Evolutionary conservation across 2,797 vertebrate genomes (phyloP).

Genomic region (Onychomys leucogaster): DNA sequence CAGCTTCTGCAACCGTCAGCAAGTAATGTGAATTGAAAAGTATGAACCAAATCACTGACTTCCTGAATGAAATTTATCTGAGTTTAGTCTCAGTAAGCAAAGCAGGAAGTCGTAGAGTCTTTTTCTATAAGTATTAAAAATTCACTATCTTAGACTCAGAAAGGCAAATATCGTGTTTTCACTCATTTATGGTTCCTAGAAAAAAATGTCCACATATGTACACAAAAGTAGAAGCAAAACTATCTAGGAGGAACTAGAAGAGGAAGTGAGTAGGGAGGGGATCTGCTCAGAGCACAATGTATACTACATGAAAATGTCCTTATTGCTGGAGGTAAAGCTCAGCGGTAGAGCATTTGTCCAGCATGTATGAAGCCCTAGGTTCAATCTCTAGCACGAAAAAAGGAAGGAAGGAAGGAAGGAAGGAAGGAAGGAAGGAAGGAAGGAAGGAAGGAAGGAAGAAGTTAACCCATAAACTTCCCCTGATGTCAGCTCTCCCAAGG

Average conservation of each 20-base stretch:
- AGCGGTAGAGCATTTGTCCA: not conserved
- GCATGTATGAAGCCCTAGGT: not conserved
- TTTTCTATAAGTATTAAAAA: constrained; percentile 20
- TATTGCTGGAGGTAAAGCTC: not conserved
- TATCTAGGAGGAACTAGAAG: not conserved
- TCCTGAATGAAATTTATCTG: constrained; percentile 53
- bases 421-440: fast-evolving
- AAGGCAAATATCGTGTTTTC: not conserved
- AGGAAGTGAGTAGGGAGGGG: not conserved
- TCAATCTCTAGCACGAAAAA: not conserved
- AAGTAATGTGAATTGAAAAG: constrained; percentile 47
- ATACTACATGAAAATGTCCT: not conserved
- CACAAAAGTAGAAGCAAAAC: not conserved
- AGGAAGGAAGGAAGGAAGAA: too few relatives aligned
- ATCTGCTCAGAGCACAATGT: not conserved
- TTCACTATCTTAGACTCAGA: not conserved
- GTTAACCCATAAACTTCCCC: not conserved
- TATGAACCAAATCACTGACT: constrained; percentile 55
- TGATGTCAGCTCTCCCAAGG: not conserved
- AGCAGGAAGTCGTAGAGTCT: constrained; percentile 34
- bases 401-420: not conserved
- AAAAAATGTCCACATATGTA: not conserved
- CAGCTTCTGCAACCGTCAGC: constrained; percentile 55
- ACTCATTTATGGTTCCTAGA: not conserved
- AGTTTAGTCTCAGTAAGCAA: constrained; percentile 60